Base-by-base conservation (phyloP, 2,113 vertebrate genomes). In the Aramus guarauna region DNA sequence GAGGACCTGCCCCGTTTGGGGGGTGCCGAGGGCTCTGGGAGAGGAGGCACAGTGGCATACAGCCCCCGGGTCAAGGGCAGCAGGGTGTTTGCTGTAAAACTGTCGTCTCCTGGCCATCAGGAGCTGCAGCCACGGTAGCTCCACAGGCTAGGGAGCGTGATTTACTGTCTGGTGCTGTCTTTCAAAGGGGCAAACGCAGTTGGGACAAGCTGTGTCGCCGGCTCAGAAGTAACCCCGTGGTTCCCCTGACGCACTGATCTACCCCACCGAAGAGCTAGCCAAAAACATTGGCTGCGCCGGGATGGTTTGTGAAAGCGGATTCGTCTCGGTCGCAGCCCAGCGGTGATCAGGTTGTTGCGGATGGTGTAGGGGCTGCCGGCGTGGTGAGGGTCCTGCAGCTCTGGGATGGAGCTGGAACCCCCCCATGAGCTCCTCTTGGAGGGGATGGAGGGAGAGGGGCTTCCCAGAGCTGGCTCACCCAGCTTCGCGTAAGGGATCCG, bases 401-500 rank as follows among this genome's bases (percentile, higher is more conserved):
- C 64, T 1, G 2, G 41, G 56, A 9, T 27, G 52, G 62, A 86
- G 47, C 56, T 71, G 62, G 21, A 50, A 72, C 11, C 29, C 24
- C n/a, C 2, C 2, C 3, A 14, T 43, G 4, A 64, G 9, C 37
- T 66, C 29, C 50, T 69, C 66, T 32, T 2, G 3, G 74, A 80
- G 37, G 27, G 1, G 12, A 1, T 43, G 36, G 36, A 74, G 15
- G 0, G 1, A 34, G 50, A 77, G 39, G 12, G 13, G 18, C 22
- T 90, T 81, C 26, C 63, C 0, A 0, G 45, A n/a, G 34, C 18
- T 58, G 50, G 34, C 6, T 47, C 19, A 10, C 19, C 12, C 4
- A 0, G 11, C 21, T 85, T 74, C 5, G 15, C 50, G 3, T 8
- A 48, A 1, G 3, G 29, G 12, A 88, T 34, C 37, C 1, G 12